Evolutionary conservation across 1,140 invertebrate species (phyloP).

Genomic region (Atopsyche davidsoni): DNA sequence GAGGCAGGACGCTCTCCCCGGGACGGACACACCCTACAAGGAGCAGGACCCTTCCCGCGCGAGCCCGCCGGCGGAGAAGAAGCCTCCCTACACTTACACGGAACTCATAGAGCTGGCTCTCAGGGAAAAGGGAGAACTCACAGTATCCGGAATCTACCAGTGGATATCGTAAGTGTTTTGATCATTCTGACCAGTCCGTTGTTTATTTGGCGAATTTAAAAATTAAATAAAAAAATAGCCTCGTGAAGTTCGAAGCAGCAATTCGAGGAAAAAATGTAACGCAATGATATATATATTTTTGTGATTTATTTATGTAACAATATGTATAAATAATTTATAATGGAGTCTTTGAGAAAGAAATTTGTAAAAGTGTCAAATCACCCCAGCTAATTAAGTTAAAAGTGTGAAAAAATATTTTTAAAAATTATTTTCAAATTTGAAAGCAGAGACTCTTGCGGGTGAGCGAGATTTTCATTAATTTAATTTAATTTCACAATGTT

Average conservation of each 20-base stretch:
- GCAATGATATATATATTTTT: background rate
- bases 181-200: too few relatives aligned
- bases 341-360: background rate
- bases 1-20: conserved; percentile 20
- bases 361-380: background rate
- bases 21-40: conserved; percentile 5
- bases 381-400: too few relatives aligned
- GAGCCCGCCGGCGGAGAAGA: conserved; percentile 48
- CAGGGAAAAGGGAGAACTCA: conserved; percentile 74
- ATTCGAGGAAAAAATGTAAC: background rate
- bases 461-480: too few relatives aligned
- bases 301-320: background rate
- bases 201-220: background rate
- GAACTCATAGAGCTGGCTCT: conserved; percentile 82
- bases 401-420: too few relatives aligned
- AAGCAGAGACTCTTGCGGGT: too few relatives aligned
- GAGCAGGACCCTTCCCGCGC: conserved; percentile 4
- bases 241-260: background rate
- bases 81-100: conserved; percentile 80
- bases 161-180: conserved; percentile 81
- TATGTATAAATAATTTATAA: background rate
- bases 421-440: too few relatives aligned
- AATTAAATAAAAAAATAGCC: background rate
- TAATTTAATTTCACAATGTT: too few relatives aligned
- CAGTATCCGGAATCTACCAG: conserved; percentile 84